phyloP scores from a whole-genome alignment of 2,797 vertebrate species.

The Scolopax rusticola region DNA sequence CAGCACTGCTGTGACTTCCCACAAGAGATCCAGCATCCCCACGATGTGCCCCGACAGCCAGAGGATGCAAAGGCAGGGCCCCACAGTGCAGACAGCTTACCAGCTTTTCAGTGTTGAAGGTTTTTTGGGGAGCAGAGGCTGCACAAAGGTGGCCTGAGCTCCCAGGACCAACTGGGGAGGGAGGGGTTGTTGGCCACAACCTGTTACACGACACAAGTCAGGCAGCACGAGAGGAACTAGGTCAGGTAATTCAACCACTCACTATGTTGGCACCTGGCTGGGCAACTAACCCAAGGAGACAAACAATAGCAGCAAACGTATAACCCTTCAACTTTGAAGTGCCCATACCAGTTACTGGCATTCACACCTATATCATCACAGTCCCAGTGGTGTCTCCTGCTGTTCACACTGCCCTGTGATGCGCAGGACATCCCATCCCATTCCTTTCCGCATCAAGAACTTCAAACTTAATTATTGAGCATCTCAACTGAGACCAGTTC shows the following conservation, averaged over 20 bases:
- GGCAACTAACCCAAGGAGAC: background rate
- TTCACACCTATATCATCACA: accelerated
- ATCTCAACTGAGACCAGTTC: accelerated
- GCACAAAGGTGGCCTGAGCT: background rate
- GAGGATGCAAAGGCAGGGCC: background rate
- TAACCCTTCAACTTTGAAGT: background rate
- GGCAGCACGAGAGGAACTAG: constrained; percentile 20
- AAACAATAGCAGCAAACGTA: background rate
- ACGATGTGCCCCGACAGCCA: background rate
- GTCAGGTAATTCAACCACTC: constrained; percentile 29
- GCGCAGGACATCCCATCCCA: background rate
- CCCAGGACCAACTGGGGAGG: background rate
- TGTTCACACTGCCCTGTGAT: accelerated
- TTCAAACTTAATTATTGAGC: background rate
- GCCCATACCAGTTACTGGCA: background rate
- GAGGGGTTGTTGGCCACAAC: constrained; percentile 19
- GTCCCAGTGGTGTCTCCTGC: background rate
- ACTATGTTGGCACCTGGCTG: background rate
- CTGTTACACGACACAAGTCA: background rate
- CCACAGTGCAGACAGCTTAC: background rate
- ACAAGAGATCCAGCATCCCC: background rate
- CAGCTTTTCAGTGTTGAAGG: background rate
- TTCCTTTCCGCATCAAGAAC: accelerated
- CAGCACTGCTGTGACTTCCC: accelerated
- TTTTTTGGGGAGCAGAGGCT: background rate